Conservation (phyloP, 2,888 invertebrate species). For the Temnothorax rugatulus region DNA sequence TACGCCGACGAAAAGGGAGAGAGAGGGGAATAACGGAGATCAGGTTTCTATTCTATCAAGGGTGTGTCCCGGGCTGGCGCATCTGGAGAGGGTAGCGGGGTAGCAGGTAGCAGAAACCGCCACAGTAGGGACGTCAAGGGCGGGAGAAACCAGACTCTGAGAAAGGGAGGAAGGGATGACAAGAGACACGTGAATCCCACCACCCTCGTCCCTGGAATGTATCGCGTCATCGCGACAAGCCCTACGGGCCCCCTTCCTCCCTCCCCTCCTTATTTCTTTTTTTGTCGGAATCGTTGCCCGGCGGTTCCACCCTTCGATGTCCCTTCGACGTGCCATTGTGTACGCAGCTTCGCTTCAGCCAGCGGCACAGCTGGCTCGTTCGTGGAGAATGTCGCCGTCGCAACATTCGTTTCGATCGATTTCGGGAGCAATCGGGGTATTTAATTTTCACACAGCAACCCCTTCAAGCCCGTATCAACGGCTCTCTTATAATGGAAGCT, state of each 20-base stretch:
- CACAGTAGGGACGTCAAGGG: slow-evolving; percentile 29
- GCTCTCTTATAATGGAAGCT: background rate
- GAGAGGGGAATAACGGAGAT: slow-evolving; percentile 30
- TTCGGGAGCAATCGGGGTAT: slow-evolving; percentile 50
- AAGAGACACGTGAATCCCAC: slow-evolving; percentile 64
- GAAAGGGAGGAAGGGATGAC: slow-evolving; percentile 38
- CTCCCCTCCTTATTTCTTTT: slow-evolving; percentile 26
- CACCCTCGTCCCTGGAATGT: slow-evolving; percentile 79
- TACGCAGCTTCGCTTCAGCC: slow-evolving; percentile 77
- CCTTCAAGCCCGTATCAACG: background rate
- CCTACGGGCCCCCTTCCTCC: slow-evolving; percentile 46
- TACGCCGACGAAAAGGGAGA: background rate
- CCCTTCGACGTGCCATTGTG: slow-evolving; percentile 71
- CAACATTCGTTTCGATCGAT: slow-evolving; percentile 35
- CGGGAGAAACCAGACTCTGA: slow-evolving; percentile 15
- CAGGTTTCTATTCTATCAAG: slow-evolving; percentile 50
- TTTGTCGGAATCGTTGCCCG: slow-evolving; percentile 36
- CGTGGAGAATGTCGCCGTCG: slow-evolving; percentile 51
- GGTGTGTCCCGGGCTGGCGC: slow-evolving; percentile 44
- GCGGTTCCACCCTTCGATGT: slow-evolving; percentile 39
- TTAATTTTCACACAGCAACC: slow-evolving; percentile 57
- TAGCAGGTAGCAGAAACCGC: slow-evolving; percentile 69
- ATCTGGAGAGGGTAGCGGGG: slow-evolving; percentile 53
- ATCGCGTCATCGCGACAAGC: slow-evolving; percentile 74
- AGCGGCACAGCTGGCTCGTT: slow-evolving; percentile 76